phyloP scores from a whole-genome alignment of 2,797 vertebrate genomes.

The Gorsachius magnificus region DNA sequence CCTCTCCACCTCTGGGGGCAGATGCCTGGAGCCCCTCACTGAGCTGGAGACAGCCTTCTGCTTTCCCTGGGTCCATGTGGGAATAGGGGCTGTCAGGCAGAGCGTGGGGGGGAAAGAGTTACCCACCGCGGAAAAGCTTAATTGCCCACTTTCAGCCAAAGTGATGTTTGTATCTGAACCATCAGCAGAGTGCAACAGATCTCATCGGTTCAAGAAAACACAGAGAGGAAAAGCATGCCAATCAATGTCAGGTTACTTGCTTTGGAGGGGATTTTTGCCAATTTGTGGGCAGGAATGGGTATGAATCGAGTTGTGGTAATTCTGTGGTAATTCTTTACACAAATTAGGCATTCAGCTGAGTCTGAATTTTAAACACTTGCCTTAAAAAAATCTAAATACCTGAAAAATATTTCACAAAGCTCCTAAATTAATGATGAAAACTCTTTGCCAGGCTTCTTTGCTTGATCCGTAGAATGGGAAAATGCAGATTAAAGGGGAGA shows the following conservation, averaged over 20 bases:
- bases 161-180: neutral
- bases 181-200: neutral
- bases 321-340: conserved; percentile 1
- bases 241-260: neutral
- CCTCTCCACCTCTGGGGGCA: neutral
- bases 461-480: neutral
- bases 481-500: neutral
- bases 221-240: neutral
- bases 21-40: conserved; percentile 1
- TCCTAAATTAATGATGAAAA: neutral
- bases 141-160: conserved; percentile 2
- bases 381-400: neutral
- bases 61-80: neutral
- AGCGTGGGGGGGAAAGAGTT: rapidly evolving
- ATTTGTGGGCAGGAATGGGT: neutral
- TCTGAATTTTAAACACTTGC: neutral
- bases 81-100: conserved; percentile 40
- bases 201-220: neutral
- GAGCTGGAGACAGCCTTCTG: conserved; percentile 15
- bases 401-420: neutral
- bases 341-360: neutral
- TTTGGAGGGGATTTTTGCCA: neutral
- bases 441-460: neutral
- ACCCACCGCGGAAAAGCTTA: neutral
- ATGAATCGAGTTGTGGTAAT: neutral